Conservation (phyloP, 1,140 invertebrate species). For the Dendroctonus ponderosae region DNA sequence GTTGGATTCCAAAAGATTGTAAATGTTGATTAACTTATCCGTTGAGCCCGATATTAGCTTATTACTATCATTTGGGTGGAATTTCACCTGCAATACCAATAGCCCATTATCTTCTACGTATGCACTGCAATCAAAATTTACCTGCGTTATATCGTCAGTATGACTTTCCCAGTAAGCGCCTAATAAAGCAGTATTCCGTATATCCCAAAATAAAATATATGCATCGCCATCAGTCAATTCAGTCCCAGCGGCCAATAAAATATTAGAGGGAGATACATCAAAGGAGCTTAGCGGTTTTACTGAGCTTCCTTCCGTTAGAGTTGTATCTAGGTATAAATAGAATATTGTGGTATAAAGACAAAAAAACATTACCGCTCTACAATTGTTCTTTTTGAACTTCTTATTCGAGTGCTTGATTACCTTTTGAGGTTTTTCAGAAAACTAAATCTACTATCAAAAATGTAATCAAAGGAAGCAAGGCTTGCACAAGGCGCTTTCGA, state of each 20-base stretch:
- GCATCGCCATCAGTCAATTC: conserved; percentile 69
- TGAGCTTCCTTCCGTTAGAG: conserved; percentile 44
- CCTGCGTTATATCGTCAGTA: conserved; percentile 79
- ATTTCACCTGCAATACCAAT: conserved; percentile 52
- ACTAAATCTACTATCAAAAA: conserved; percentile 7
- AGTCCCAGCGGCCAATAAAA: conserved; percentile 74
- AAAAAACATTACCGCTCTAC: neutral
- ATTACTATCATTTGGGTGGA: conserved; percentile 71
- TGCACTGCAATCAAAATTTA: conserved; percentile 40
- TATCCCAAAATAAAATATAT: conserved; percentile 82
- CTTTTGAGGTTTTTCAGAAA: too few relatives aligned
- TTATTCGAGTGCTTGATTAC: neutral
- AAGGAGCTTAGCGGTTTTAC: conserved; percentile 67
- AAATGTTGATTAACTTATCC: conserved; percentile 86
- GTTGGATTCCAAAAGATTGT: conserved; percentile 68
- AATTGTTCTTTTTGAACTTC: neutral
- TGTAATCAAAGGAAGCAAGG: conserved; percentile 1
- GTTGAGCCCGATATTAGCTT: conserved; percentile 71
- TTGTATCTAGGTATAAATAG: conserved; percentile 35
- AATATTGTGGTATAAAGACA: conserved; percentile 5
- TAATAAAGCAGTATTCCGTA: conserved; percentile 63
- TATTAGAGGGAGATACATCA: conserved; percentile 72
- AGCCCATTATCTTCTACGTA: conserved; percentile 2
- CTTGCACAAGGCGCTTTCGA: too few relatives aligned
- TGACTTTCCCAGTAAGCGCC: conserved; percentile 87